Percentiles rank a stretch among this genome's conserved stretches.
These are phyloP conservation scores for Leptosomus discolor DNA, from an alignment of 2,113 vertebrate genomes.

Conservation along the genomic window DNA sequence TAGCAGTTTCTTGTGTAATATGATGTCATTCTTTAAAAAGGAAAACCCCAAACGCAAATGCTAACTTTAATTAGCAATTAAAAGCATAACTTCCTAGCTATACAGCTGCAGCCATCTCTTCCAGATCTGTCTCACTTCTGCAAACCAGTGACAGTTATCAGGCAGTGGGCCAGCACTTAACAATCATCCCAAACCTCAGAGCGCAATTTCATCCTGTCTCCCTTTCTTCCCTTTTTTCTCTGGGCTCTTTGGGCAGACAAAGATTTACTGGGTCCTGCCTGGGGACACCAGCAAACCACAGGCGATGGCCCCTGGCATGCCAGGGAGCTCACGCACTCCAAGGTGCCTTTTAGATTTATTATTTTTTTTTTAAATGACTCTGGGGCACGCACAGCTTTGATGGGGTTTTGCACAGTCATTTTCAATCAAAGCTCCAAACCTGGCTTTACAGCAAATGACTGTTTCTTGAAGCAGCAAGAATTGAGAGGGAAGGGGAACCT, in stretches of 20 bases:
- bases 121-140: background rate
- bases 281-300: background rate
- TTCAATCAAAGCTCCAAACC: constrained; percentile 7
- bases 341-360: background rate
- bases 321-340: background rate
- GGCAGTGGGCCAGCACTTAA: constrained; percentile 5
- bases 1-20: background rate
- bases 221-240: background rate
- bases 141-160: background rate
- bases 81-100: background rate
- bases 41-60: constrained; percentile 26
- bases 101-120: background rate
- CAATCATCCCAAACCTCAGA: background rate
- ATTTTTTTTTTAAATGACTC: background rate
- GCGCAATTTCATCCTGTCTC: background rate
- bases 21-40: background rate
- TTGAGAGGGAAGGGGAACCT: background rate
- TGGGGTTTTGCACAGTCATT: constrained; percentile 42
- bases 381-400: background rate
- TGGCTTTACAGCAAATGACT: constrained; percentile 1
- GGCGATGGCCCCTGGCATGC: background rate
- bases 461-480: background rate
- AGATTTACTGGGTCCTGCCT: background rate
- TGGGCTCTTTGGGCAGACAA: background rate
- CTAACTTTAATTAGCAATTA: constrained; percentile 21